These are phyloP conservation scores for Archocentrus centrarchus DNA, from an alignment of 2,113 vertebrate species.

Conservation along the genomic window DNA sequence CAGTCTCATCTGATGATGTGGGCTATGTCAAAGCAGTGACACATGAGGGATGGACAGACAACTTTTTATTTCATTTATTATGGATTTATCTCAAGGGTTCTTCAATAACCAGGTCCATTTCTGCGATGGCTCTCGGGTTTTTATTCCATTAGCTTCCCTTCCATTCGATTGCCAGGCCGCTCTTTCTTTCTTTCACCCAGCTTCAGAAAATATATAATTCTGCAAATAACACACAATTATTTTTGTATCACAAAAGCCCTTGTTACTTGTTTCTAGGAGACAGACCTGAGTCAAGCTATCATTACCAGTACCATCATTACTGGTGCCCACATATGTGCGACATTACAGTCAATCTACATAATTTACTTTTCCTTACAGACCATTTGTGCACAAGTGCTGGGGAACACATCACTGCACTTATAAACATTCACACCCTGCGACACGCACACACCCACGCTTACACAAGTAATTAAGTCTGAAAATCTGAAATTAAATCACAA, in stretches of 20 bases:
- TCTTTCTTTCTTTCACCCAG: background rate
- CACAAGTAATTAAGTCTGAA: conserved; percentile 59
- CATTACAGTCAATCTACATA: conserved; percentile 1
- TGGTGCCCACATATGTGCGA: conserved; percentile 19
- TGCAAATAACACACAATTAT: conserved; percentile 11
- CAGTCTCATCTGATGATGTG: background rate
- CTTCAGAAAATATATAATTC: background rate
- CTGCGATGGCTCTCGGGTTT: background rate
- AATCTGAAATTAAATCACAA: conserved; percentile 74
- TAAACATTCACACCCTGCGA: background rate
- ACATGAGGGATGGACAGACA: background rate
- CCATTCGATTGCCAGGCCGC: background rate
- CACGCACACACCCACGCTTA: background rate
- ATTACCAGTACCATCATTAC: conserved; percentile 16
- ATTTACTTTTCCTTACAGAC: background rate
- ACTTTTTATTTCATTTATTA: background rate
- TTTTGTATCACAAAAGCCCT: conserved; percentile 13
- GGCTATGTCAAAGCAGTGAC: background rate
- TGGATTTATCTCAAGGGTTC: background rate
- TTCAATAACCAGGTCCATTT: background rate
- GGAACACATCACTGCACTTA: background rate
- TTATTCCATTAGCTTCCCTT: too few relatives aligned
- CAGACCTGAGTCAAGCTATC: conserved; percentile 19
- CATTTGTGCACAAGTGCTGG: background rate
- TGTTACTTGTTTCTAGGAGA: conserved; percentile 50